Conservation (phyloP, 2,888 invertebrate genomes). For the Cynaeus angustus region DNA sequence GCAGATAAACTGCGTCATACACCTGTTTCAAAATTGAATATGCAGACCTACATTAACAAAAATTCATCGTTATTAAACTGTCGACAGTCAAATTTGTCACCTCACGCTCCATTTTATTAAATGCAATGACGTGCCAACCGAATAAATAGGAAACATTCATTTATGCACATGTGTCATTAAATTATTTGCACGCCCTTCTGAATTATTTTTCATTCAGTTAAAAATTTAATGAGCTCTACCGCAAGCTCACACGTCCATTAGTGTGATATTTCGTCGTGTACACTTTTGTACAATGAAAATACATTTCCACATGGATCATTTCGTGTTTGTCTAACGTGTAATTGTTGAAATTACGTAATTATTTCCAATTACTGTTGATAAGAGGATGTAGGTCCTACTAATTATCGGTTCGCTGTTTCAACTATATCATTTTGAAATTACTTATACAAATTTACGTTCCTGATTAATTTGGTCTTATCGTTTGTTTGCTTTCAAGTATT, state of each 20-base stretch:
- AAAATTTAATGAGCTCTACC: slow-evolving; percentile 1
- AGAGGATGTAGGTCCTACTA: neutral
- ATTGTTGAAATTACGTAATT: slow-evolving; percentile 2
- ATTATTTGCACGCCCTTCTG: slow-evolving; percentile 3
- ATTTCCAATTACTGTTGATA: neutral
- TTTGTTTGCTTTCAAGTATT: neutral
- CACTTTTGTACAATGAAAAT: neutral
- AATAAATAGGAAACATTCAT: slow-evolving; percentile 33
- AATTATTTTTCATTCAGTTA: neutral
- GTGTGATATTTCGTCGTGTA: neutral
- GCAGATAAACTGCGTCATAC: too few relatives aligned
- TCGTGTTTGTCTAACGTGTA: neutral
- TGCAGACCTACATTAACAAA: too few relatives aligned
- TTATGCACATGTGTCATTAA: slow-evolving; percentile 18
- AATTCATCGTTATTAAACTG: too few relatives aligned
- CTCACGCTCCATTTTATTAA: slow-evolving; percentile 7
- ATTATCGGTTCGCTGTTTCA: neutral
- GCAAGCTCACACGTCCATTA: slow-evolving; percentile 1
- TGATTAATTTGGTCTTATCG: neutral
- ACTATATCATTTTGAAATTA: too few relatives aligned
- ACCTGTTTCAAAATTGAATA: too few relatives aligned
- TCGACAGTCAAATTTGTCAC: neutral
- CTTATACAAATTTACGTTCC: too few relatives aligned
- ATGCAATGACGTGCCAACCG: slow-evolving; percentile 16
- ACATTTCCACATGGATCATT: neutral